Percentiles rank a stretch among this genome's conserved stretches.
Evolutionary conservation across 2,888 invertebrate genomes (phyloP).

Genomic region (Melinaea menophilus): DNA sequence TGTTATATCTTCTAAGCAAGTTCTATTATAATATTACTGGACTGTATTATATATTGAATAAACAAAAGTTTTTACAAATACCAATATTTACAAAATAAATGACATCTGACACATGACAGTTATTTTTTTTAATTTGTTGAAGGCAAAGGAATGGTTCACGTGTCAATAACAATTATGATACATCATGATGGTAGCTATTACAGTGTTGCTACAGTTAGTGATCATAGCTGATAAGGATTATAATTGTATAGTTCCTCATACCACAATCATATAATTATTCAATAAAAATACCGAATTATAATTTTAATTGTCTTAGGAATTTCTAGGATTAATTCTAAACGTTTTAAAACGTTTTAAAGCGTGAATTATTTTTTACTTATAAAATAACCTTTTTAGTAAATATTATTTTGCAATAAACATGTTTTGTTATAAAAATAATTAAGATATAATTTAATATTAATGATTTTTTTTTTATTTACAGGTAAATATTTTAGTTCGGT

Average conservation of each 20-base stretch:
- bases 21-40: too few species aligned
- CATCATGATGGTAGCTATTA: slow-evolving; percentile 20
- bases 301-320: neutral
- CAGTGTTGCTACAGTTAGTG: neutral
- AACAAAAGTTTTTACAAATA: too few species aligned
- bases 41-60: too few species aligned
- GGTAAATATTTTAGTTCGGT: slow-evolving; percentile 4
- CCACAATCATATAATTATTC: slow-evolving; percentile 22
- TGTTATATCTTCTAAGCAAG: too few species aligned
- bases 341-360: too few species aligned
- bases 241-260: slow-evolving; percentile 19
- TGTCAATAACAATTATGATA: slow-evolving; percentile 24
- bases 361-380: too few species aligned
- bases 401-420: neutral
- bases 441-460: neutral
- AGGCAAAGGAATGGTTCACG: slow-evolving; percentile 9
- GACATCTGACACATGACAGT: neutral
- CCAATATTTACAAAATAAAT: too few species aligned
- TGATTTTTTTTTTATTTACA: slow-evolving; percentile 5
- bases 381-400: too few species aligned
- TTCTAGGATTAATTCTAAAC: too few species aligned
- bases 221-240: slow-evolving; percentile 9
- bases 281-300: slow-evolving; percentile 24
- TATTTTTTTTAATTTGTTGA: neutral
- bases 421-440: neutral